A percentile compares a stretch with the other conserved stretches of the same genome.
phyloP scores from a whole-genome alignment of 2,797 vertebrate species.

The Eospalax fontanierii region DNA sequence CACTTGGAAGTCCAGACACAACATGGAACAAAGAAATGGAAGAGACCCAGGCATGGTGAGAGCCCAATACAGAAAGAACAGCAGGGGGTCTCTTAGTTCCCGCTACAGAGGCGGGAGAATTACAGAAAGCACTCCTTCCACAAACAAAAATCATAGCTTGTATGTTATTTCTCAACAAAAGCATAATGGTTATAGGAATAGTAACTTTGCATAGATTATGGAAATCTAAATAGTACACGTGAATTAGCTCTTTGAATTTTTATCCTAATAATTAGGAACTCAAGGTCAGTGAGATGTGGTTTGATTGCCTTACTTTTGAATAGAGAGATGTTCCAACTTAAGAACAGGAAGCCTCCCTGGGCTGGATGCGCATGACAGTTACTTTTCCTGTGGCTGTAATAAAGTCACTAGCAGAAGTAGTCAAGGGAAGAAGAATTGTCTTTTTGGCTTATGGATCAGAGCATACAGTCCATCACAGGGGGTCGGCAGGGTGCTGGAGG shows the following conservation, averaged over 20 bases:
- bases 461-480: too few species aligned
- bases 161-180: conserved; percentile 9
- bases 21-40: not conserved
- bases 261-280: not conserved
- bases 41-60: not conserved
- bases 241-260: not conserved
- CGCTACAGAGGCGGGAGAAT: not conserved
- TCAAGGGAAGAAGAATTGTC: too few species aligned
- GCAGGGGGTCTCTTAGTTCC: not conserved
- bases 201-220: not conserved
- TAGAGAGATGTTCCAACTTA: not conserved
- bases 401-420: too few species aligned
- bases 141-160: not conserved
- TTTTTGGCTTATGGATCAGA: too few species aligned
- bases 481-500: too few species aligned
- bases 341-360: not conserved
- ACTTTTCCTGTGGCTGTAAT: not conserved
- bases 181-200: not conserved
- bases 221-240: not conserved
- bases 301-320: not conserved
- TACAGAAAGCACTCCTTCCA: not conserved
- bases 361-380: not conserved
- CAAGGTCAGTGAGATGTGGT: not conserved
- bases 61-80: not conserved
- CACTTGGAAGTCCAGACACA: not conserved